A percentile compares a stretch with the other conserved stretches of the same genome.
Evolutionary conservation across 2,113 vertebrate species (phyloP).

Genomic region (Istiophorus platypterus): DNA sequence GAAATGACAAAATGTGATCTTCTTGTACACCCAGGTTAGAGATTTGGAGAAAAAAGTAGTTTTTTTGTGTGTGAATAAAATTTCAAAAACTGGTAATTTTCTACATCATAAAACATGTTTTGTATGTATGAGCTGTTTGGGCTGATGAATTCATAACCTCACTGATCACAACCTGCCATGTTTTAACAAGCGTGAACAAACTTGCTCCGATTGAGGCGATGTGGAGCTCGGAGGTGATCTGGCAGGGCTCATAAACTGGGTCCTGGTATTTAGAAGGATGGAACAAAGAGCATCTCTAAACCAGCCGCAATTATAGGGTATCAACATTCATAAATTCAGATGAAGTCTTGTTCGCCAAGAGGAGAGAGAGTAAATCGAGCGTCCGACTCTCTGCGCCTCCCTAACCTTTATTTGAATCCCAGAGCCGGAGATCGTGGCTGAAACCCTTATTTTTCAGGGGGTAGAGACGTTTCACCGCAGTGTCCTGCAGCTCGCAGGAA

Average conservation of each 20-base stretch:
- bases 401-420: conserved; percentile 31
- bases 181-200: not conserved
- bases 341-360: not conserved
- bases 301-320: conserved; percentile 25
- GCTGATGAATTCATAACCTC: not conserved
- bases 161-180: not conserved
- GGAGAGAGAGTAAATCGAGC: not conserved
- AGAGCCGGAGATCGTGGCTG: too few relatives aligned
- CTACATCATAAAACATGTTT: too few relatives aligned
- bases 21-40: too few relatives aligned
- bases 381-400: conserved; percentile 11
- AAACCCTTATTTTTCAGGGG: not conserved
- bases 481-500: not conserved
- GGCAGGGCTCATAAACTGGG: not conserved
- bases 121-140: not conserved
- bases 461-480: not conserved
- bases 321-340: conserved; percentile 24
- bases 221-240: not conserved
- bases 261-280: not conserved
- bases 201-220: not conserved
- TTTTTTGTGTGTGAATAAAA: too few relatives aligned
- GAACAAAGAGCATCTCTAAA: not conserved
- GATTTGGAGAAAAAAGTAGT: too few relatives aligned
- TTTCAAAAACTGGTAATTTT: too few relatives aligned
- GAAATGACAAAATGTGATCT: too few relatives aligned